These are phyloP conservation scores for Cheilosia soror DNA, from an alignment of 2,888 invertebrate species.

Conservation along the genomic window DNA sequence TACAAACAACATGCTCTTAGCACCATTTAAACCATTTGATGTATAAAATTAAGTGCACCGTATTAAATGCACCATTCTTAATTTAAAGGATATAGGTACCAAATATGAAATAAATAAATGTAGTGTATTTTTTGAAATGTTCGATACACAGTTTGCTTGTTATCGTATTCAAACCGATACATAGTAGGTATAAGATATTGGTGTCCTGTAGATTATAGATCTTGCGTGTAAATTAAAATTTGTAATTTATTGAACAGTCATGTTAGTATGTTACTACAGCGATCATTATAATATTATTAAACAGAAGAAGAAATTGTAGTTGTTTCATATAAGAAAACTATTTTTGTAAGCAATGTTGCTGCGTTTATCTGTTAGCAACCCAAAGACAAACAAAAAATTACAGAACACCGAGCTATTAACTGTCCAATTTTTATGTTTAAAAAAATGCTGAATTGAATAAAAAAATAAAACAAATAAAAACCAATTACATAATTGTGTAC, in stretches of 20 bases:
- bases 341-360: slow-evolving; percentile 71
- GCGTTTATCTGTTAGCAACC: slow-evolving; percentile 54
- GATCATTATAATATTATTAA: slow-evolving; percentile 42
- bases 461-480: slow-evolving; percentile 12
- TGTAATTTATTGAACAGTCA: slow-evolving; percentile 41
- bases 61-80: not conserved
- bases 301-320: not conserved
- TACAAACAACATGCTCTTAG: not conserved
- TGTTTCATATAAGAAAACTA: slow-evolving; percentile 29
- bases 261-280: slow-evolving; percentile 31
- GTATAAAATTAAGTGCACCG: not conserved
- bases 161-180: not conserved
- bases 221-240: slow-evolving; percentile 27
- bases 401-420: slow-evolving; percentile 58
- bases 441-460: slow-evolving; percentile 50
- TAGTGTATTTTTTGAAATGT: slow-evolving; percentile 6
- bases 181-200: slow-evolving; percentile 38
- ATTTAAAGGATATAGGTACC: not conserved
- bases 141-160: slow-evolving; percentile 5
- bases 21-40: not conserved
- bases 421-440: slow-evolving; percentile 60
- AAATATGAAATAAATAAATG: not conserved
- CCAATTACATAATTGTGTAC: no score
- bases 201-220: slow-evolving; percentile 33
- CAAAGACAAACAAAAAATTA: slow-evolving; percentile 22